Evolutionary conservation across 1,140 invertebrate species (phyloP), one percentile per base, ranked within the genome.

Genomic region (Aphaenogaster ashmeadi): DNA sequence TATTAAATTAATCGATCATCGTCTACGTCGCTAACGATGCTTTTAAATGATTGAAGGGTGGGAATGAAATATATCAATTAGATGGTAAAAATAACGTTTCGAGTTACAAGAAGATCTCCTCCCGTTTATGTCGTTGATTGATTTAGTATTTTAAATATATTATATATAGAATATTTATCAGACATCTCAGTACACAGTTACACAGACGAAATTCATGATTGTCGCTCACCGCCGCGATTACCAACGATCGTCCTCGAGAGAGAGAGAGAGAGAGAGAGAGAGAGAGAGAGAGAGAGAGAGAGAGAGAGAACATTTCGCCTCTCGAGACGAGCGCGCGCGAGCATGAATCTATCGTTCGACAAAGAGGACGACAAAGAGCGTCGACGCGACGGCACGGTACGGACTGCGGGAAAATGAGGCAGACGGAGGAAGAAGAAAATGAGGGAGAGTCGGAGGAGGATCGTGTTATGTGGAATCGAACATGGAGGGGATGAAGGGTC

Each of bases 241-340:
- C 8, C n/a, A 41, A 81, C 71, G 33, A 50, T 74, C 33, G n/a
- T 85, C n/a, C 13, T 47, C 41, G 11, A 47, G 41, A 62, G 21
- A 72, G 18, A 7, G 15, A 18, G 33, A 62, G 27, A 62, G 21
- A 36, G n/a, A 33, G 58, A 33, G 27, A 33, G 58, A 36, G 13
- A 36, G 6, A 54, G 13, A 15, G 11, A 47, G 41, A 62, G 11
- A 47, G 41, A 62, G 11, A 47, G 41, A 62, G 11, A 47, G 41
- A 62, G 11, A 47, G 41, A 62, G 41, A 60, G n/a, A 60, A 21
- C 13, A 15, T 60, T 18, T 75, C 52, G 11, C 15, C 38, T 85
- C n/a, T 90, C 86, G 62, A 77, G 64, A 88, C n/a, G 18, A 52
- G 67, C 86, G 87, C 72, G 67, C 86, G 87, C 72, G 62, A 90